Evolutionary conservation across 2,888 invertebrate genomes (phyloP).

Genomic region (Drosophila nigricruria): DNA sequence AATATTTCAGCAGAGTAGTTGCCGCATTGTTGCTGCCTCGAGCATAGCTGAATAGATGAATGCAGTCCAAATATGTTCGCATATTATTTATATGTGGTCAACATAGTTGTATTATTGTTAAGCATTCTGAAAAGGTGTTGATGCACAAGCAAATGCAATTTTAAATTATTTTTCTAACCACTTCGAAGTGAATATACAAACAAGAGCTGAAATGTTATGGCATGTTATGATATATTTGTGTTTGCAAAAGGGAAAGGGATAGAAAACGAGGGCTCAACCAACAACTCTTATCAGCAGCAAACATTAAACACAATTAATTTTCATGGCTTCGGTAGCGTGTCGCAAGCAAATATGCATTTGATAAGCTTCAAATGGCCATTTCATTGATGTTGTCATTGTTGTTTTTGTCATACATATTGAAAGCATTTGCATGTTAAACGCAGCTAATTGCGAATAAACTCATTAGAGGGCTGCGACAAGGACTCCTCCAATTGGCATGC

Average conservation of each 20-base stretch:
- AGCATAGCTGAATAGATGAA: background rate
- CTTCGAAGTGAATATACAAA: background rate
- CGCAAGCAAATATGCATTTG: conserved; percentile 33
- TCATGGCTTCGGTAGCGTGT: conserved; percentile 10
- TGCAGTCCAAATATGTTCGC: conserved; percentile 3
- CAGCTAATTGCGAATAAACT: conserved; percentile 75
- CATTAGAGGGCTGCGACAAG: conserved; percentile 63
- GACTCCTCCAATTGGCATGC: conserved; percentile 24
- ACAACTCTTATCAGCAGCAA: background rate
- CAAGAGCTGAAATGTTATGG: background rate
- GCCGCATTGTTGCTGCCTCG: conserved; percentile 24
- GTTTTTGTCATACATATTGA: conserved; percentile 20
- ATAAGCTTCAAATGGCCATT: conserved; percentile 32
- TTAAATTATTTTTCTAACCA: background rate
- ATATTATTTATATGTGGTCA: conserved; percentile 29
- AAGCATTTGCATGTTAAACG: conserved; percentile 62
- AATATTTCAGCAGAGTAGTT: conserved; percentile 26
- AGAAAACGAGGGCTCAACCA: background rate
- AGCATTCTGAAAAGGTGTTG: conserved; percentile 7
- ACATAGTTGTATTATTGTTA: conserved; percentile 6
- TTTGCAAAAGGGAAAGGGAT: background rate
- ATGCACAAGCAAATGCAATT: conserved; percentile 5
- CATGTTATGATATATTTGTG: background rate
- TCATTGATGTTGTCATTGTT: conserved; percentile 19
- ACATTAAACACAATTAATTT: background rate